Percentiles rank a stretch among this genome's conserved stretches.
phyloP scores from a whole-genome alignment of 2,113 vertebrate genomes.

The Uropsilus gracilis region DNA sequence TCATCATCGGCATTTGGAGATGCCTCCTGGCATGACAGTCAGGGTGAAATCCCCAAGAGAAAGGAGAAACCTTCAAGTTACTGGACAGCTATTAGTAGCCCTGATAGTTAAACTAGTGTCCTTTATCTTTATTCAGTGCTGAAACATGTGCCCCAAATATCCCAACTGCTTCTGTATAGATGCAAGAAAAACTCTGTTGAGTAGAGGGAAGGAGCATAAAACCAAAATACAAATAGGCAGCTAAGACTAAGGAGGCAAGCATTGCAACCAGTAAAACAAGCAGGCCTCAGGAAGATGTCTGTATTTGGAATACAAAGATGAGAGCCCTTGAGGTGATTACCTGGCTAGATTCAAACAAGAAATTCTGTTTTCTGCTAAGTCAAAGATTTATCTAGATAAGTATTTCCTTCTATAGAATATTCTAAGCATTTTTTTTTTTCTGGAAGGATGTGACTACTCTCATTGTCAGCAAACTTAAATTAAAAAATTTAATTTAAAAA shows the following conservation, averaged over 20 bases:
- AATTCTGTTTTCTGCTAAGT: not conserved
- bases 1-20: not conserved
- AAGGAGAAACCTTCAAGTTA: not conserved
- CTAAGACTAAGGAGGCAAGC: not conserved
- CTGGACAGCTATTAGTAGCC: constrained; percentile 5
- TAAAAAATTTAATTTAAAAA: no score
- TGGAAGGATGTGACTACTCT: not conserved
- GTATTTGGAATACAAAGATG: not conserved
- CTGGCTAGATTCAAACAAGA: not conserved
- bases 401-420: not conserved
- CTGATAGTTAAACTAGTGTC: constrained; percentile 2
- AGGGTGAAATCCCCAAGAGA: not conserved
- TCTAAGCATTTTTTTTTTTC: not conserved
- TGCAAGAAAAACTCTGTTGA: not conserved
- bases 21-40: not conserved
- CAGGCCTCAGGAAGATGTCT: not conserved
- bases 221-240: not conserved
- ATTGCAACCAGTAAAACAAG: not conserved
- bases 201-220: not conserved
- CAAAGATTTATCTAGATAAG: not conserved
- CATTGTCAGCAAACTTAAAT: not conserved
- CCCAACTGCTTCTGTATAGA: not conserved
- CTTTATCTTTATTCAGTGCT: not conserved
- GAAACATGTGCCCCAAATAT: not conserved
- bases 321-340: not conserved